Evolutionary conservation across 92 coral and sea anemone species (phyloP).

Genomic region (Bergia sp.): DNA sequence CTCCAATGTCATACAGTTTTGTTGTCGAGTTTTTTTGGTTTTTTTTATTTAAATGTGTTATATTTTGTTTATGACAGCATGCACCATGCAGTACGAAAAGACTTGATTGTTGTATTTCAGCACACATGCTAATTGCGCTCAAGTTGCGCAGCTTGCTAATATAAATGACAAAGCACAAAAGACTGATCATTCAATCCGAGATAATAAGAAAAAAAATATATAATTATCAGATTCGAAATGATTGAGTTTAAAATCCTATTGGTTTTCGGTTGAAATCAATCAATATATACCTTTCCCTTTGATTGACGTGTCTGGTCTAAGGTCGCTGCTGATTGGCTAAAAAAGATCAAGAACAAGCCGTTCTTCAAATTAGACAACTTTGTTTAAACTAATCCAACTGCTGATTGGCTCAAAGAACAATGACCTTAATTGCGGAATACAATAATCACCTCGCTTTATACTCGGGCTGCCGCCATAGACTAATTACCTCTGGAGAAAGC

Average conservation of each 20-base stretch:
- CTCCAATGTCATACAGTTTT: no score
- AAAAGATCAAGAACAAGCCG: constrained; percentile 26
- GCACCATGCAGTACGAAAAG: background rate
- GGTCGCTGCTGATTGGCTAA: constrained; percentile 65
- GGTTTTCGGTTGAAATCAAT: constrained; percentile 38
- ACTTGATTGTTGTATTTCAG: background rate
- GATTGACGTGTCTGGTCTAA: constrained; percentile 73
- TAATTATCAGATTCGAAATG: constrained; percentile 26
- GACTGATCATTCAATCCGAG: background rate
- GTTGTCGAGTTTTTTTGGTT: background rate
- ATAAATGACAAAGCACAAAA: background rate
- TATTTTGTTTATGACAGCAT: background rate
- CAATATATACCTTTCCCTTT: constrained; percentile 39
- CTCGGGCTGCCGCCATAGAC: constrained; percentile 47
- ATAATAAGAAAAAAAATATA: constrained; percentile 16
- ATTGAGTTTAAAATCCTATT: constrained; percentile 15
- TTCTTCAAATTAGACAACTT: constrained; percentile 37
- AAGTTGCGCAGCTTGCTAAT: constrained; percentile 16
- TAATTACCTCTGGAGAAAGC: constrained; percentile 45
- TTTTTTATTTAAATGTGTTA: background rate
- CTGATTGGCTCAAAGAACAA: constrained; percentile 41
- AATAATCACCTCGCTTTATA: constrained; percentile 36
- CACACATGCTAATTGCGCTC: constrained; percentile 25
- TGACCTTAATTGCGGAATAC: constrained; percentile 46
- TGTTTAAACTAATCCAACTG: constrained; percentile 19